Evolutionary conservation across 2,113 vertebrate species (phyloP), one percentile per base, ranked within the genome.

Genomic region (Microcebus murinus): DNA sequence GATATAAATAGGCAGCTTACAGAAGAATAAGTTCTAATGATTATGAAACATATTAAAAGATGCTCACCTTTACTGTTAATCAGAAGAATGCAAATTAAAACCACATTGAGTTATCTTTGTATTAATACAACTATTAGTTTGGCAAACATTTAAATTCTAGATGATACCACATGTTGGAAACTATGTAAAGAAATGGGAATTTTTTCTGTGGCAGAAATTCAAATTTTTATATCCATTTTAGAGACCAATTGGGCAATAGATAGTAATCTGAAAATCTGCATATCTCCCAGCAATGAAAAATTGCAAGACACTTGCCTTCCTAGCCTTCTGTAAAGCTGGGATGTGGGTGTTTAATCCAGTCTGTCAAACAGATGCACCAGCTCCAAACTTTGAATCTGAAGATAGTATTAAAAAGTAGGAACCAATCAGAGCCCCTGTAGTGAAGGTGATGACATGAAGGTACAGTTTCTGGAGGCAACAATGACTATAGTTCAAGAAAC

Each of bases 291-390:
- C 48, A 87, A 83, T 77, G 61, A 73, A 92, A 77, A 86, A 36
- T 84, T 73, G 34, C 29, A 73, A 83, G 92, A 83, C 45, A n/a
- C 17, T 79, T 90, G 55, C 31, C 27, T 92, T 91, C 61, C 8
- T 74, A 15, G 39, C 20, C 23, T 85, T 82, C 34, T 18, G 29
- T 88, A 80, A 93, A 83, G 63, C 93, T 80, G 50, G 36, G 63
- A 87, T 73, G 76, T 85, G 96, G 81, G 81, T 90, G 63, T 94
- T 67, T 90, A 55, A 70, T 3, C 34, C 6, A 83, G 55, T 67
- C 36, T 94, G 89, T 86, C 81, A 96, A 97, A 93, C n/a, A 84
- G 55, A 45, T 88, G 57, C 34, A 55, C 70, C 23, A 48, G n/a
- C 48, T 91, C 77, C 68, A 91, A 52, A 94, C 42, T 95, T 67